phyloP scores from a whole-genome alignment of 2,888 invertebrate species.

The Laspeyria flexula region DNA sequence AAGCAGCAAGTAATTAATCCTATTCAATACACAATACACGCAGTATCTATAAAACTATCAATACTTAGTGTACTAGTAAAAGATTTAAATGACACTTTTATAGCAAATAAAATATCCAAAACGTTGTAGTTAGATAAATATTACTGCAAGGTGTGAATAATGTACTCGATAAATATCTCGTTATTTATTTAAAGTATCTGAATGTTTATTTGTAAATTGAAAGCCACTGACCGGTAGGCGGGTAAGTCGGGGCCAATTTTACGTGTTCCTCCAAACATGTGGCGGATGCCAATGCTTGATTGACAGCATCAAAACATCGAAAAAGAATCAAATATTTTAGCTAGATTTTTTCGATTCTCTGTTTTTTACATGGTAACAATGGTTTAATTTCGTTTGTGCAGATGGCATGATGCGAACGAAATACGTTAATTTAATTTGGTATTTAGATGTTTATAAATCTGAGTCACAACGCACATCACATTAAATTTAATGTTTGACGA shows the following conservation, averaged over 20 bases:
- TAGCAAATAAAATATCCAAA: constrained; percentile 17
- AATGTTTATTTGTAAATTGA: constrained; percentile 31
- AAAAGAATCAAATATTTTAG: background rate
- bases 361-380: background rate
- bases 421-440: too few species aligned
- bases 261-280: constrained; percentile 22
- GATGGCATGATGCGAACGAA: too few species aligned
- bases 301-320: constrained; percentile 23
- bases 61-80: background rate
- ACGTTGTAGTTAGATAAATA: constrained; percentile 28
- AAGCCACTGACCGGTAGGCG: constrained; percentile 33
- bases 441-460: too few species aligned
- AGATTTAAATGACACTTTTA: constrained; percentile 21
- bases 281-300: constrained; percentile 25
- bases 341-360: background rate
- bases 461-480: too few species aligned
- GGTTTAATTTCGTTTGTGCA: background rate
- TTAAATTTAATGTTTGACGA: too few species aligned
- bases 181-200: constrained; percentile 24
- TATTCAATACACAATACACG: too few species aligned
- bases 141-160: constrained; percentile 20
- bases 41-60: too few species aligned
- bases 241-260: constrained; percentile 16
- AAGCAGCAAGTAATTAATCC: too few species aligned
- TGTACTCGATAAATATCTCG: constrained; percentile 23